Percentiles rank a stretch among this genome's conserved stretches.
Evolutionary conservation across 2,113 vertebrate species (phyloP).

Genomic region (Antennarius striatus): DNA sequence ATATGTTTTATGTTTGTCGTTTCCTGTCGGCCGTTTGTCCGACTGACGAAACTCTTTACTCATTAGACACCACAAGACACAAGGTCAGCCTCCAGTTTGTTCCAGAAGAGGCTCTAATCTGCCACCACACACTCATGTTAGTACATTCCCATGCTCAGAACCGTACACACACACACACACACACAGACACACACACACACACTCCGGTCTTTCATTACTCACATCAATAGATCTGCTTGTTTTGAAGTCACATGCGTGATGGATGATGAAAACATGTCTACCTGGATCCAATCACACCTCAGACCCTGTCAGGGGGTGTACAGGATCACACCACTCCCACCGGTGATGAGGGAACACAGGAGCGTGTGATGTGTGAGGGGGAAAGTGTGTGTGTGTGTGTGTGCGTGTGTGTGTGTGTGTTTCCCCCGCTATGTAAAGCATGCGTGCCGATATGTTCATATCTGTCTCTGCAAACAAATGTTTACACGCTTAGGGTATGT

Average conservation of each 20-base stretch:
- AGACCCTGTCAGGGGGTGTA: slow-evolving; percentile 26
- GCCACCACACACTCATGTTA: not conserved
- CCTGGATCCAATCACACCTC: slow-evolving; percentile 43
- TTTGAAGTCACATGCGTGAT: slow-evolving; percentile 36
- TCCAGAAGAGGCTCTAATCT: slow-evolving; percentile 19
- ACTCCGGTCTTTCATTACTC: slow-evolving; percentile 28
- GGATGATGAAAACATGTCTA: slow-evolving; percentile 47
- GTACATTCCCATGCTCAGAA: too few species aligned
- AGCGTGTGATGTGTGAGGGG: slow-evolving; percentile 27
- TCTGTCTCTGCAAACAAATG: slow-evolving; percentile 34
- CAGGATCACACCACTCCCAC: slow-evolving; percentile 25
- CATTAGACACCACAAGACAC: slow-evolving; percentile 29
- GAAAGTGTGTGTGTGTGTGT: not conserved
- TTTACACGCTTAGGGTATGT: slow-evolving; percentile 34
- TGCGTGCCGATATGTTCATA: not conserved
- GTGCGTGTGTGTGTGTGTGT: not conserved
- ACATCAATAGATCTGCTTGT: slow-evolving; percentile 43
- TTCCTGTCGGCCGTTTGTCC: slow-evolving; percentile 1
- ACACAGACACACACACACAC: not conserved
- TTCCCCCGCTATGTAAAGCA: not conserved
- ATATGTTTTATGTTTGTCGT: slow-evolving; percentile 7
- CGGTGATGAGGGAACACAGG: not conserved
- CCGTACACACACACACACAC: not conserved
- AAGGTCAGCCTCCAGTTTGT: slow-evolving; percentile 12
- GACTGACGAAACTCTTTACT: slow-evolving; percentile 45